phyloP scores from a whole-genome alignment of 2,113 vertebrate genomes.

The Seriola rivoliana region DNA sequence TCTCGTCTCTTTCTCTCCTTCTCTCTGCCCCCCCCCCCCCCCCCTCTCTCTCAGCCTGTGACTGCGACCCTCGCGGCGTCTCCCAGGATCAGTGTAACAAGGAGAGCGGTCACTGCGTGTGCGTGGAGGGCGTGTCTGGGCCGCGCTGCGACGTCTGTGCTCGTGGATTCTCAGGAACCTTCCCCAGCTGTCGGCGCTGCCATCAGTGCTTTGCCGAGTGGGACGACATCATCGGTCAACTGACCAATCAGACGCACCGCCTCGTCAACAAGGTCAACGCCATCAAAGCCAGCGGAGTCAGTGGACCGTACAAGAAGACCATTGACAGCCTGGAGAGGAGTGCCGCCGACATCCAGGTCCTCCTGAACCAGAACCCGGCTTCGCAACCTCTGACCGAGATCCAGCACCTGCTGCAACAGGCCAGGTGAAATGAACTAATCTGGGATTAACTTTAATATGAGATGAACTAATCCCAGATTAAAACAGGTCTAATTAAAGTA shows the following conservation, averaged over 20 bases:
- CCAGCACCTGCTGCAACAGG: constrained; percentile 91
- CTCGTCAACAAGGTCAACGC: constrained; percentile 91
- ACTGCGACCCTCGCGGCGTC: constrained; percentile 91
- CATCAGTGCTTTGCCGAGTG: constrained; percentile 96
- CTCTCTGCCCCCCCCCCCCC: no score
- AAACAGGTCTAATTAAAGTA: background rate
- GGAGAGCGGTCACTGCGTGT: constrained; percentile 89
- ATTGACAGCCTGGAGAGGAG: constrained; percentile 89
- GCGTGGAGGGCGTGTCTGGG: constrained; percentile 90
- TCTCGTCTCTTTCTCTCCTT: no score
- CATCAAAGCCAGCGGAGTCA: constrained; percentile 90
- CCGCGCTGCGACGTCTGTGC: constrained; percentile 90
- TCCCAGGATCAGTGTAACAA: constrained; percentile 91
- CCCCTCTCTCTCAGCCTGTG: constrained; percentile 86
- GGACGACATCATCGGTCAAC: constrained; percentile 88
- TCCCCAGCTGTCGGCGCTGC: constrained; percentile 91
- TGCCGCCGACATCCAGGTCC: constrained; percentile 83
- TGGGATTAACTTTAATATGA: constrained; percentile 31
- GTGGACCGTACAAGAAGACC: constrained; percentile 89
- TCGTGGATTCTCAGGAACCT: constrained; percentile 91
- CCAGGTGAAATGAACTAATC: constrained; percentile 83
- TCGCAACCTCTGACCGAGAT: constrained; percentile 92
- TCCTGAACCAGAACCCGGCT: constrained; percentile 91
- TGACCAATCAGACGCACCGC: constrained; percentile 92
- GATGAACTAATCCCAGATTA: background rate